Conservation (phyloP, 2,113 vertebrate species). For the Stercorarius parasiticus region DNA sequence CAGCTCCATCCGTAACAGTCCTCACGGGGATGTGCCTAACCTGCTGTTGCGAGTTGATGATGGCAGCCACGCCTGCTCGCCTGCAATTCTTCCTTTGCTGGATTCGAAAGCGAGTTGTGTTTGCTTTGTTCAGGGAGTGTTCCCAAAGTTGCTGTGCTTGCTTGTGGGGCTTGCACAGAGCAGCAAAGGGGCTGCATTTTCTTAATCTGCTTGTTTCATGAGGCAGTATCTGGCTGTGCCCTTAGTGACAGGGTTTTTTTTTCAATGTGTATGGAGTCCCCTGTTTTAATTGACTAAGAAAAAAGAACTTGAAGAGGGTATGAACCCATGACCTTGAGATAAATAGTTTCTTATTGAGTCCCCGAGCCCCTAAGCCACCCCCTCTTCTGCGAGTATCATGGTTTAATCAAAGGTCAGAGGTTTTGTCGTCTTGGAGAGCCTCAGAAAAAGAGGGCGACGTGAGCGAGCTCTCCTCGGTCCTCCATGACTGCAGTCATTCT, state of each 20-base stretch:
- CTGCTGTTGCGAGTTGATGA: background rate
- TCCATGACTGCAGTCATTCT: background rate
- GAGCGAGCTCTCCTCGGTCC: background rate
- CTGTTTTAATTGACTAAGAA: constrained; percentile 44
- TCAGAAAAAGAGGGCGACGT: background rate
- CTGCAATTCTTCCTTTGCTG: background rate
- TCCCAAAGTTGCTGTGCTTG: background rate
- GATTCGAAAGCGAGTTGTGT: accelerated
- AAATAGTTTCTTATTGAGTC: constrained; percentile 46
- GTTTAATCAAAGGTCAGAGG: constrained; percentile 49
- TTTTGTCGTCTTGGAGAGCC: constrained; percentile 8
- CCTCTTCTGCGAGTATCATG: background rate
- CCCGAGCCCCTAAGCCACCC: background rate
- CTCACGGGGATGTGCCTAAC: background rate
- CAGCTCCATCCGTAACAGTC: background rate
- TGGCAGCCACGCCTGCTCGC: accelerated
- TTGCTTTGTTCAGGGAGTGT: accelerated
- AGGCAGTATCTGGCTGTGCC: background rate
- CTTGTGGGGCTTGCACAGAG: background rate
- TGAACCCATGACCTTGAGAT: constrained; percentile 48
- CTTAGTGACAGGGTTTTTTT: background rate
- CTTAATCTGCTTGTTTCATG: background rate
- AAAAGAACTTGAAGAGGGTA: constrained; percentile 21
- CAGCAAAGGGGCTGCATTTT: background rate
- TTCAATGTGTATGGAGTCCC: background rate